Evolutionary conservation across 2,797 vertebrate genomes (phyloP).

Genomic region (Tragopan temminckii): DNA sequence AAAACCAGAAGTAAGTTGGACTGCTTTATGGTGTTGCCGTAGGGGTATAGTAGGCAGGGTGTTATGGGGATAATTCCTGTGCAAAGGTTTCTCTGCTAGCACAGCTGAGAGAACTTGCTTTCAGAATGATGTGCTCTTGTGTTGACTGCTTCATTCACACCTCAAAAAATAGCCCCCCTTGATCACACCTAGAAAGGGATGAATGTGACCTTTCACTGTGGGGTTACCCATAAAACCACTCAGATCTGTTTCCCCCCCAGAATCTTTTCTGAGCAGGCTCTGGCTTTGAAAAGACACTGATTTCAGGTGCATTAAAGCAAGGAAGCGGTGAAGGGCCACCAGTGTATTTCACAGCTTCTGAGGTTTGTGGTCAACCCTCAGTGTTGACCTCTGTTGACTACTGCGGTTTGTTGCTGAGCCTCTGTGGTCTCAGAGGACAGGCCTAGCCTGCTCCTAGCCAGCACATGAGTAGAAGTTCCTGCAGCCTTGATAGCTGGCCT

Average conservation of each 20-base stretch:
- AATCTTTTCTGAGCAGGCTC: neutral
- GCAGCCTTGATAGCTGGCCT: neutral
- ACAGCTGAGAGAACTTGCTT: neutral
- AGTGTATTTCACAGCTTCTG: neutral
- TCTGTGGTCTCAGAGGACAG: neutral
- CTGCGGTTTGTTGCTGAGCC: neutral
- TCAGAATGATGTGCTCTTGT: neutral
- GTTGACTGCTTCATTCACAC: neutral
- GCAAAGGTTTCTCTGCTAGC: neutral
- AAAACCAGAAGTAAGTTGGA: constrained; percentile 88
- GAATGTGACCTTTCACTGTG: accelerated
- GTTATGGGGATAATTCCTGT: neutral
- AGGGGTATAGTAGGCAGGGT: neutral
- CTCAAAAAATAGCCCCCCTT: neutral
- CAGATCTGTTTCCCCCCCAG: neutral
- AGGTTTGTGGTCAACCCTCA: neutral
- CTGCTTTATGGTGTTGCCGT: neutral
- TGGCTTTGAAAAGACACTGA: neutral
- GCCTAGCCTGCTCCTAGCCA: neutral
- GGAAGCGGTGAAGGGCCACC: neutral
- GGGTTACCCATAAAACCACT: accelerated
- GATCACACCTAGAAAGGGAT: too few species aligned
- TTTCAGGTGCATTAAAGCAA: neutral
- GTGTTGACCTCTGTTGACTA: too few species aligned
- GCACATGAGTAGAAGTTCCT: neutral